Evolutionary conservation across 2,888 invertebrate species (phyloP), one percentile per base, ranked within the genome.

Genomic region (Acanthoscelides obtectus): DNA sequence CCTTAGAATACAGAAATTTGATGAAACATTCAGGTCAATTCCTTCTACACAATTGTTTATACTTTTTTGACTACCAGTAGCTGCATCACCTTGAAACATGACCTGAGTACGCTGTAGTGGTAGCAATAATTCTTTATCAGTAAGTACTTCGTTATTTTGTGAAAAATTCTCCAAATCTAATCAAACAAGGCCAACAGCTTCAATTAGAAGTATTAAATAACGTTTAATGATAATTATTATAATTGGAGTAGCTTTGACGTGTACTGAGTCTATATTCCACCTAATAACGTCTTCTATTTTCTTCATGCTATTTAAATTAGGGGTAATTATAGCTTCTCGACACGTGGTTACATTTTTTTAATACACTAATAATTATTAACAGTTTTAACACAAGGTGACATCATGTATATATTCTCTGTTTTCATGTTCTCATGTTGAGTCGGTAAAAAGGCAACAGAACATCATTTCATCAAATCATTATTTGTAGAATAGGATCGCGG

Each of bases 181-280:
- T 66, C 1, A 66, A 19, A 64, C 72, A 70, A 74, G 74, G 72
- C 72, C 74, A 68, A 64, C 72, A 67, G 20, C 65, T 19, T 70
- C 45, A 72, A 73, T 72, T 70, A 45, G 66, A 68, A 64, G 72
- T 70, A 70, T 27, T 64, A 27, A 27, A 22, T 69, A 68, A 20
- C 69, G 65, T 69, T 74, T 71, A 72, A 27, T 68, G 12, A 20
- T 71, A 65, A 75, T 73, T 75, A 73, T 73, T 68, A 66, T 73
- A 72, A 73, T 72, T 69, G 68, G 22, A 20, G 65, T 22, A 21
- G n/a, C n/a, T 20, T 12, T 71, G 72, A 71, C 72, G 72, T 73
- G 66, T 4, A 70, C 25, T 19, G 64, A 45, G 65, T 68, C 67
- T 69, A 22, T 20, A 22, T 19, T 63, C 67, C n/a, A 27, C 21